Base-by-base conservation (phyloP, 2,888 invertebrate genomes). In the Pharmacophagus antenor region DNA sequence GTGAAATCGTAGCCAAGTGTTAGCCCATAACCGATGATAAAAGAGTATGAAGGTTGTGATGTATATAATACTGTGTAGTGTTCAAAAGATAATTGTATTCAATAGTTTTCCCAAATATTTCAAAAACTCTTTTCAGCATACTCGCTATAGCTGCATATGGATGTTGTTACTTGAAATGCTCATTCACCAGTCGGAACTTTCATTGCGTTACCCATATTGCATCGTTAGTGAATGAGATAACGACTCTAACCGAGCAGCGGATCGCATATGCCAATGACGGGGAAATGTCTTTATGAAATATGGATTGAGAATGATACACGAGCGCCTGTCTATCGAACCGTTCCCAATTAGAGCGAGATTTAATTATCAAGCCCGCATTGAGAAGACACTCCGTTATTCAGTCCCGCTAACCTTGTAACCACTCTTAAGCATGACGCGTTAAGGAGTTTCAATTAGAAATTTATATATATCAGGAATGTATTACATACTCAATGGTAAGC, bases 331-430 rank as follows among this genome's bases (percentile, higher is more conserved):
- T 65, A 65, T 66, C 70, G 65, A 73, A 70, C 67, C 70, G 60
- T 57, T 65, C 69, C 72, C 73, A 79, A 80, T 80, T 79, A 79
- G 65, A 70, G 58, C 50, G 66, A 71, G 72, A 79, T 81, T 80
- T 76, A 77, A 82, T 81, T 80, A 82, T 73, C 64, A 62, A 69
- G 61, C 67, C 70, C 71, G 63, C 68, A 73, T 72, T 68, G 68
- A 70, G 66, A 66, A 63, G 66, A 63, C 65, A 55, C 65, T 53
- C 54, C 41, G 50, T 27, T n/a, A 63, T 63, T 52, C 51, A 56
- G 42, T 50, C 41, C 23, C 44, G 49, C 62, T 55, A 56, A 61
- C 54, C 56, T 46, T 52, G 50, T 49, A 44, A 51, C 22, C 51
- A 47, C 58, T 44, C 44, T 27, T 60, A 52, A 51, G 51, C 20